Base-by-base conservation (phyloP, 2,113 vertebrate species). In the Amphiprion ocellaris region DNA sequence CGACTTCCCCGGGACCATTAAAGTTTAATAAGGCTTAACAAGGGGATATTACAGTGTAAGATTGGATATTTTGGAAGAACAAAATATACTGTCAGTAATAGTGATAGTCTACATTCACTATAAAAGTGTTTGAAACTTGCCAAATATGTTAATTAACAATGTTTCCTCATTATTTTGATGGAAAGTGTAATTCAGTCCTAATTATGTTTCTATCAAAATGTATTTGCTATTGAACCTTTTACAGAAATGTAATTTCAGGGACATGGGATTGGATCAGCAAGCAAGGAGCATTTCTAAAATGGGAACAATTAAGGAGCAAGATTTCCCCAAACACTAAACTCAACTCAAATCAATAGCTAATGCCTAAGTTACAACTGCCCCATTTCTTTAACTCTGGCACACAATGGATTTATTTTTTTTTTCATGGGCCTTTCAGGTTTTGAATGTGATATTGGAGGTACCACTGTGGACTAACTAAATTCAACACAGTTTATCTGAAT, bases 281-380 rank as follows among this genome's bases (percentile, higher is more conserved):
- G 16, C 56, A 61, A 50, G 39, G 24, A 49, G 39, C 33, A 54
- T 55, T 68, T 76, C 44, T 72, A n/a, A 49, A 69, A 69, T 56
- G 30, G 52, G 47, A 65, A 66, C 26, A 71, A 76, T 63, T 63
- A 72, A 47, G 26, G 28, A 49, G 49, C 12, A 44, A 61, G n/a
- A 55, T 77, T 80, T 74, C 85, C 74, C 56, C 5, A 21, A 79
- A 66, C 75, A 50, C 37, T 28, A 39, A 67, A 70, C 46, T 55
- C 37, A 73, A 55, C n/a, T 1, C 4, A 68, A 71, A 82, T 83
- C 68, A 80, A 69, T 65, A 60, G 28, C 39, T 65, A 61, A 69
- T 37, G 52, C 16, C 26, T 8, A 47, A 44, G 41, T 30, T 66
- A 73, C 6, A 79, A 71, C 5, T 70, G 64, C 30, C 41, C 14